Conservation (phyloP, 2,113 vertebrate species). For the Chaetorhynchus papuensis region DNA sequence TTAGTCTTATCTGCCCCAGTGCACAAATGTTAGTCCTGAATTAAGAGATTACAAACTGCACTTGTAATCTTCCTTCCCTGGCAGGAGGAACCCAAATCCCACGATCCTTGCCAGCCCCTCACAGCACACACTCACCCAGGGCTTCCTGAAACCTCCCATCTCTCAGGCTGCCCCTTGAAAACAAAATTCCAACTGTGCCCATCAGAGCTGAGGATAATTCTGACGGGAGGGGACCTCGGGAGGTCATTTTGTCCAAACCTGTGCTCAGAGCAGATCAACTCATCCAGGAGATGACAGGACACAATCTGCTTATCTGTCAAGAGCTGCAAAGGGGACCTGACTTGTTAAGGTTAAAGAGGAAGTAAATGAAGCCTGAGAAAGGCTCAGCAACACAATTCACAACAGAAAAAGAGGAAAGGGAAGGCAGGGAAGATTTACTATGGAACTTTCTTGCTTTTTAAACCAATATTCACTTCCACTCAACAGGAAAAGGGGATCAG, state of each 20-base stretch:
- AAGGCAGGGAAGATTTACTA: not conserved
- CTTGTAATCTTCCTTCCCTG: not conserved
- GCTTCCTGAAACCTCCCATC: not conserved
- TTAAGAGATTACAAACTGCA: not conserved
- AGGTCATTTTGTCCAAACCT: not conserved
- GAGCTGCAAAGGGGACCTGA: not conserved
- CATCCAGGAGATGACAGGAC: not conserved
- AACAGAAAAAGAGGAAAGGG: not conserved
- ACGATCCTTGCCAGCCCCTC: not conserved
- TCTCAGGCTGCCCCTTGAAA: not conserved
- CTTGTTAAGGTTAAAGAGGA: not conserved
- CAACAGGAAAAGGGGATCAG: not conserved
- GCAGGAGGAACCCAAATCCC: not conserved
- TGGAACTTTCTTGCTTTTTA: not conserved
- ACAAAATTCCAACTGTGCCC: not conserved
- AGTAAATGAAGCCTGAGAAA: not conserved
- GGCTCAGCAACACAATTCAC: not conserved
- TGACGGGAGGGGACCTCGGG: not conserved
- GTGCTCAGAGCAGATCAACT: not conserved
- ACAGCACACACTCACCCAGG: not conserved
- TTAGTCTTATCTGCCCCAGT: not conserved
- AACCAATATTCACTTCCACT: not conserved
- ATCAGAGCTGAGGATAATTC: not conserved
- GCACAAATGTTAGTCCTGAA: not conserved
- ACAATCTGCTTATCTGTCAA: not conserved